These are phyloP conservation scores for Myotis yumanensis DNA, from an alignment of 2,113 vertebrate genomes.

Conservation along the genomic window DNA sequence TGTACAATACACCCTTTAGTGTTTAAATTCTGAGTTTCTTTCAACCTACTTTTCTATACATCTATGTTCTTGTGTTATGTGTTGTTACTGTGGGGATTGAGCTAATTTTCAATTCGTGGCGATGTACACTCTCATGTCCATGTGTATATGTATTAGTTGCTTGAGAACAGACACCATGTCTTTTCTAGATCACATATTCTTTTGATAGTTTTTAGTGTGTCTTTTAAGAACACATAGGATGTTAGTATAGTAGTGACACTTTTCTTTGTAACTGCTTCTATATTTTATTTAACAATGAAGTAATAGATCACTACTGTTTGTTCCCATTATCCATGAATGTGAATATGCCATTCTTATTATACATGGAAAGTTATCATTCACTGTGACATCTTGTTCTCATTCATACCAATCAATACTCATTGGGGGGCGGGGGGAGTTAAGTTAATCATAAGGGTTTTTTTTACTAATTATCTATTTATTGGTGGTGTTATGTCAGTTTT, in stretches of 20 bases:
- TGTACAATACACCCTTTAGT: background rate
- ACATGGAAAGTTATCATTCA: constrained; percentile 33
- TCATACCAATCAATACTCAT: background rate
- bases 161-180: background rate
- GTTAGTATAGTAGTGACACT: background rate
- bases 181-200: background rate
- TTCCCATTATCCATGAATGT: background rate
- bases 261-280: constrained; percentile 42
- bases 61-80: background rate
- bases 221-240: background rate
- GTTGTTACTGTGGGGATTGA: background rate
- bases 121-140: background rate
- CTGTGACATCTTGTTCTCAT: background rate
- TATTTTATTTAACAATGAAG: constrained; percentile 44
- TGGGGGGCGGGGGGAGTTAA: background rate
- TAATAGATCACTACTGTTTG: background rate
- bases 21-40: constrained; percentile 29
- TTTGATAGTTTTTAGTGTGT: background rate
- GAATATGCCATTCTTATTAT: background rate
- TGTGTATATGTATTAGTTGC: background rate
- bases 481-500: background rate
- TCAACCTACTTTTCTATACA: background rate
- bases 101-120: constrained; percentile 6
- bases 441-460: background rate
- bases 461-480: constrained; percentile 2